Percentiles rank a stretch among this genome's conserved stretches.
These are phyloP conservation scores for Antrozous pallidus DNA, from an alignment of 2,797 vertebrate genomes.

Conservation along the genomic window DNA sequence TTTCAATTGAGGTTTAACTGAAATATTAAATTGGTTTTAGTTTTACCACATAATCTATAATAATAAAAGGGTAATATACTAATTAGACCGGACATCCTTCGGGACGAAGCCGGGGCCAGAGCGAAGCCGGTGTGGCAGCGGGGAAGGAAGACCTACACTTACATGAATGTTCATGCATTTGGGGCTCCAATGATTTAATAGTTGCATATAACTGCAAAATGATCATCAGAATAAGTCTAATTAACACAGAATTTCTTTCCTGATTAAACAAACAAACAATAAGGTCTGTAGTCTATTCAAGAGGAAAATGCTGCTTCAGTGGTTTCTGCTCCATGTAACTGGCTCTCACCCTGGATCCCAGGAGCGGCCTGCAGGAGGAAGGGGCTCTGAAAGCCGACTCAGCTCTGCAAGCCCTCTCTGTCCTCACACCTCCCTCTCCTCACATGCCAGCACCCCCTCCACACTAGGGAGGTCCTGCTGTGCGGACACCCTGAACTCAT, in stretches of 20 bases:
- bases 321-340: not conserved
- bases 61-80: too few species aligned
- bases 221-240: not conserved
- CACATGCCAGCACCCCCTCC: not conserved
- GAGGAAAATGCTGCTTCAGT: not conserved
- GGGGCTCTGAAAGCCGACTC: accelerated
- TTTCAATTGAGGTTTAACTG: not conserved
- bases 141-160: too few species aligned
- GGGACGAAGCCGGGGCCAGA: too few species aligned
- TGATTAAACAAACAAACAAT: not conserved
- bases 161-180: too few species aligned
- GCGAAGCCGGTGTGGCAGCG: too few species aligned
- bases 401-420: not conserved
- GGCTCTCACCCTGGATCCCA: not conserved
- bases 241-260: not conserved
- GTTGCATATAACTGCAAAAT: not conserved
- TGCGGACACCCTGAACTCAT: not conserved
- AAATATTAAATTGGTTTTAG: not conserved
- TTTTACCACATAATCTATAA: not conserved
- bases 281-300: not conserved
- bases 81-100: too few species aligned
- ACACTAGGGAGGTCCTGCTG: not conserved
- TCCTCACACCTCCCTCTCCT: not conserved
- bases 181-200: not conserved
- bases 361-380: not conserved